These are phyloP conservation scores for Drosophila anomalipes DNA, from an alignment of 2,888 invertebrate species.

Conservation along the genomic window DNA sequence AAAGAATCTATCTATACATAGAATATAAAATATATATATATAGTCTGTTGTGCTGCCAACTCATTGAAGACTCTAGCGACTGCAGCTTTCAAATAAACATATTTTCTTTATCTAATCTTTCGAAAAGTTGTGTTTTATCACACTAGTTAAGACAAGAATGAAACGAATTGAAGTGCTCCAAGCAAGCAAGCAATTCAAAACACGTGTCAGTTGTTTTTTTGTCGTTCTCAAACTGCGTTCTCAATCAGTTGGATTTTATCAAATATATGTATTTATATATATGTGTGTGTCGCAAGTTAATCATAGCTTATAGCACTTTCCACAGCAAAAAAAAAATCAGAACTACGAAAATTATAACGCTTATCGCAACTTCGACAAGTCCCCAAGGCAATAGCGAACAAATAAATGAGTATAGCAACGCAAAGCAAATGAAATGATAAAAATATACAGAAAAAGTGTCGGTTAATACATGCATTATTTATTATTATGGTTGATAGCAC, in stretches of 20 bases:
- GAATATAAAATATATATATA: constrained; percentile 1
- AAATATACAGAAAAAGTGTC: constrained; percentile 16
- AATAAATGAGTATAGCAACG: constrained; percentile 8
- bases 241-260: constrained; percentile 24
- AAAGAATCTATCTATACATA: constrained; percentile 16
- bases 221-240: constrained; percentile 17
- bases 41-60: constrained; percentile 16
- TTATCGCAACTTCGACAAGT: constrained; percentile 40
- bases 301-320: constrained; percentile 20
- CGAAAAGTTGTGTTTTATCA: constrained; percentile 22
- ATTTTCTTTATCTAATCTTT: constrained; percentile 28
- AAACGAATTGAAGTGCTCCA: constrained; percentile 15
- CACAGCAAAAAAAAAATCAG: constrained; percentile 5
- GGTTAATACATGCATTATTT: constrained; percentile 32
- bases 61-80: constrained; percentile 21
- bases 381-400: constrained; percentile 19
- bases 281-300: constrained; percentile 23
- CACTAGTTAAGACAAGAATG: constrained; percentile 3
- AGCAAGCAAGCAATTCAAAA: constrained; percentile 16
- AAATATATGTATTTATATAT: not conserved
- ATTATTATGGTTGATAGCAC: constrained; percentile 26
- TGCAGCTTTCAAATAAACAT: constrained; percentile 5
- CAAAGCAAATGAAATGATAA: constrained; percentile 30
- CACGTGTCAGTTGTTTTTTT: constrained; percentile 42
- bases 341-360: constrained; percentile 12